phyloP scores from a whole-genome alignment of 2,797 vertebrate species.

The Gymnothorax reevesii region DNA sequence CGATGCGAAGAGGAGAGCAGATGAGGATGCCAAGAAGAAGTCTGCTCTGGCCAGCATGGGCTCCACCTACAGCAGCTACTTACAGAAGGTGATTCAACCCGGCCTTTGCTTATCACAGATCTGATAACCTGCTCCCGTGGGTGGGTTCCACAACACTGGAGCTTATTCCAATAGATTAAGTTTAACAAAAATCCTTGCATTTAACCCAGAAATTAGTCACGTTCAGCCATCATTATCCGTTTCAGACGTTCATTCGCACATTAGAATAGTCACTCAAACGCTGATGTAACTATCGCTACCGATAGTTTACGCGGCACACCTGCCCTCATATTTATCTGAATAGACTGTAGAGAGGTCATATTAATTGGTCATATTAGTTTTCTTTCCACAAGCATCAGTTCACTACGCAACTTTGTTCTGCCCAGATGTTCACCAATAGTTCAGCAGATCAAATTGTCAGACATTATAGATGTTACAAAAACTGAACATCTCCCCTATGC shows the following conservation, averaged over 20 bases:
- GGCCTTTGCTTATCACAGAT: background rate
- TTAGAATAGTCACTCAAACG: too few species aligned
- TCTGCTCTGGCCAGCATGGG: conserved; percentile 93
- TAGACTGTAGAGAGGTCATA: too few species aligned
- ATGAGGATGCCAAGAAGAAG: conserved; percentile 96
- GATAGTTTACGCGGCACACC: too few species aligned
- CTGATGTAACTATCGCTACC: too few species aligned
- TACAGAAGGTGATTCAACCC: conserved; percentile 82
- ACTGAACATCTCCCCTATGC: background rate
- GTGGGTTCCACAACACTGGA: background rate
- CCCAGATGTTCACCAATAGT: background rate
- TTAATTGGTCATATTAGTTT: too few species aligned
- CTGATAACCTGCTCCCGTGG: background rate
- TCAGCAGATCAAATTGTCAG: background rate
- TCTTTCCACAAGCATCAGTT: too few species aligned
- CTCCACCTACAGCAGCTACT: conserved; percentile 83
- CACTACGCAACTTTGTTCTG: background rate
- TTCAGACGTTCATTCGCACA: too few species aligned
- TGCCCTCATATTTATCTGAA: too few species aligned
- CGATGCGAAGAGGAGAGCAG: conserved; percentile 83
- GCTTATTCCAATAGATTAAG: background rate
- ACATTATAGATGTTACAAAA: background rate
- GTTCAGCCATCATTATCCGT: too few species aligned
- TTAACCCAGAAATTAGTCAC: too few species aligned
- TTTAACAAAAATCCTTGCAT: too few species aligned